These are phyloP conservation scores for Corbicula japonica DNA, from an alignment of 2,888 invertebrate genomes.

Conservation along the genomic window DNA sequence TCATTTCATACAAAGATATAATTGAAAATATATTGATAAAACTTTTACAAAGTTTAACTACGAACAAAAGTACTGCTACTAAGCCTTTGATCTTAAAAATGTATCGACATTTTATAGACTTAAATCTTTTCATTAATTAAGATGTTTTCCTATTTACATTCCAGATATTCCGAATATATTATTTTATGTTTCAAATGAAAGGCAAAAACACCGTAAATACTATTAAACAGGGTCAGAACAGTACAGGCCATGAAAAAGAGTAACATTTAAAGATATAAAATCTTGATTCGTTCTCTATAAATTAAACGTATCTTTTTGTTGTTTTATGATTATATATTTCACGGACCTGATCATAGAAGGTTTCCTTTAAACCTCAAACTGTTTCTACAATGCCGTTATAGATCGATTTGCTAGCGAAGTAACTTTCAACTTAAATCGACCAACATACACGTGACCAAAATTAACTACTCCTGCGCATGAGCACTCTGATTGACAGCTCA, in stretches of 20 bases:
- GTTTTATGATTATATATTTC: constrained; percentile 65
- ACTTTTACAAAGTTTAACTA: constrained; percentile 20
- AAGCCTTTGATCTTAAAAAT: constrained; percentile 52
- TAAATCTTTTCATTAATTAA: constrained; percentile 64
- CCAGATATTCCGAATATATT: constrained; percentile 43
- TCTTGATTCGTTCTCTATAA: constrained; percentile 52
- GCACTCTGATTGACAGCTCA: constrained; percentile 59
- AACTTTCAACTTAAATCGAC: constrained; percentile 37
- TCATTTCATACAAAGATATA: constrained; percentile 9
- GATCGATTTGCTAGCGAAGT: constrained; percentile 33
- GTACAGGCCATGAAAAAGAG: constrained; percentile 42
- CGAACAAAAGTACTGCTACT: constrained; percentile 32
- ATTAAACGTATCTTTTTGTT: constrained; percentile 64
- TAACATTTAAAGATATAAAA: constrained; percentile 52
- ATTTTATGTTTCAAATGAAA: constrained; percentile 60
- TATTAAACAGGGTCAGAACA: constrained; percentile 56
- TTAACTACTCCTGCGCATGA: constrained; percentile 55
- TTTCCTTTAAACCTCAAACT: constrained; percentile 3
- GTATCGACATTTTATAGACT: constrained; percentile 39
- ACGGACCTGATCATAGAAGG: constrained; percentile 60
- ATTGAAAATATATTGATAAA: constrained; percentile 24
- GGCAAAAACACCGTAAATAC: constrained; percentile 51
- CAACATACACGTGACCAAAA: constrained; percentile 42
- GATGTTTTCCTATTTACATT: constrained; percentile 47
- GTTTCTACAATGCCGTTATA: constrained; percentile 6